Evolutionary conservation across 1,140 invertebrate species (phyloP).

Genomic region (Heliconius eleuchia): DNA sequence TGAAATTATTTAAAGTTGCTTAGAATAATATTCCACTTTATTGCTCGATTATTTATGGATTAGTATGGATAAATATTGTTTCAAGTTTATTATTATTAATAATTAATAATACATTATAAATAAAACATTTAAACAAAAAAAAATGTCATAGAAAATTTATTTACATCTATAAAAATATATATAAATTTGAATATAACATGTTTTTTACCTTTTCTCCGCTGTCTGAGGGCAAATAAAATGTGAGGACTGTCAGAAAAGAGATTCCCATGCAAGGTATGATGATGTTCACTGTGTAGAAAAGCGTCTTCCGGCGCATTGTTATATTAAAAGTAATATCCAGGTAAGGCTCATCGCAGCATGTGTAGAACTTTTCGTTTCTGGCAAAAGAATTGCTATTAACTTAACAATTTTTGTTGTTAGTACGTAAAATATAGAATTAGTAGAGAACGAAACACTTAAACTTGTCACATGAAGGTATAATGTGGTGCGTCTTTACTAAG

Average conservation of each 20-base stretch:
- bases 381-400: slow-evolving; percentile 39
- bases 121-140: background rate
- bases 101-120: background rate
- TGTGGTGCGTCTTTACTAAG: too few species aligned
- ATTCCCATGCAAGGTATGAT: slow-evolving; percentile 99
- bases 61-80: background rate
- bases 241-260: slow-evolving; percentile 98
- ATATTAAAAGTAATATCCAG: slow-evolving; percentile 99
- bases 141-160: background rate
- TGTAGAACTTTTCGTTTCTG: slow-evolving; percentile 97
- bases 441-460: background rate
- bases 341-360: slow-evolving; percentile 97
- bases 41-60: background rate
- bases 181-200: background rate
- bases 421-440: background rate
- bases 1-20: background rate
- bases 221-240: slow-evolving; percentile 99
- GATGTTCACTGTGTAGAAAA: slow-evolving; percentile 98
- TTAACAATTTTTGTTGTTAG: background rate
- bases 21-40: background rate
- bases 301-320: slow-evolving; percentile 97
- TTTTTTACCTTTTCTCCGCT: slow-evolving; percentile 97
- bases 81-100: background rate
- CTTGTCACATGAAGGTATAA: background rate
- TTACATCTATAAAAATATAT: background rate